phyloP scores from a whole-genome alignment of 2,888 invertebrate species.

The Hydraecia micacea region DNA sequence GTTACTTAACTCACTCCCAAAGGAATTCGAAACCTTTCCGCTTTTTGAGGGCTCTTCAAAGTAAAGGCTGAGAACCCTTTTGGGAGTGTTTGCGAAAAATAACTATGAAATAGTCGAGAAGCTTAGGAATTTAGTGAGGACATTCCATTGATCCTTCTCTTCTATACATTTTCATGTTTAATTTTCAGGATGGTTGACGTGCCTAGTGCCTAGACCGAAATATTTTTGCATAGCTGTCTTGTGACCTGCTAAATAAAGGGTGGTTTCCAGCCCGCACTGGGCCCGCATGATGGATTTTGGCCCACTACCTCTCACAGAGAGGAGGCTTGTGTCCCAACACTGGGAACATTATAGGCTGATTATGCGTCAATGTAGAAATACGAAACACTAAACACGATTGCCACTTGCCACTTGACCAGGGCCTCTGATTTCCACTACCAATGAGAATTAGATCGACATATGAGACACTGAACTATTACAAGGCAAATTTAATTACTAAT shows the following conservation, averaged over 20 bases:
- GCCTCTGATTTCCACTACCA: not conserved
- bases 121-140: slow-evolving; percentile 22
- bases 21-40: slow-evolving; percentile 45
- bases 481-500: not conserved
- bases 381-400: not conserved
- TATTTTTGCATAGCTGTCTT: not conserved
- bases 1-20: slow-evolving; percentile 22
- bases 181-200: slow-evolving; percentile 16
- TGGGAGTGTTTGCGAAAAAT: slow-evolving; percentile 51
- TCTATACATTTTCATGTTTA: slow-evolving; percentile 23
- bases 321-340: not conserved
- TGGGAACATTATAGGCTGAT: not conserved
- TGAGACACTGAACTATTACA: not conserved
- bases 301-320: not conserved
- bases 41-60: slow-evolving; percentile 31
- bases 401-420: not conserved
- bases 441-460: not conserved
- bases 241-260: not conserved
- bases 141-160: slow-evolving; percentile 26
- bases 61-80: slow-evolving; percentile 39
- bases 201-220: not conserved
- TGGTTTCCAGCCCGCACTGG: not conserved
- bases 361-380: not conserved
- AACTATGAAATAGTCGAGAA: slow-evolving; percentile 45
- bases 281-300: no score